phyloP scores from a whole-genome alignment of 2,797 vertebrate species.

The Knipowitschia caucasica region DNA sequence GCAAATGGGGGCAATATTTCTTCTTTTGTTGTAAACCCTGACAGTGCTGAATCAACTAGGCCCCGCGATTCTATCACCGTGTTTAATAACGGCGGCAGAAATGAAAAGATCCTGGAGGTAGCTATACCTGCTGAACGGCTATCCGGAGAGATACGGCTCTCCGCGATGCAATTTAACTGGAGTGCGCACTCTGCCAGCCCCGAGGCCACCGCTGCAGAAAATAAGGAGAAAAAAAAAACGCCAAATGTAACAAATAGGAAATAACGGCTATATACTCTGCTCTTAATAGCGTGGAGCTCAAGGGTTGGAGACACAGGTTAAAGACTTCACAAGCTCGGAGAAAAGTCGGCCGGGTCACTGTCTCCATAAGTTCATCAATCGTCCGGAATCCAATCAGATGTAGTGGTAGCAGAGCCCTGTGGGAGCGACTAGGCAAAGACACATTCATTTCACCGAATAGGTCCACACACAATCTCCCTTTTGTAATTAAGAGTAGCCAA shows the following conservation, averaged over 20 bases:
- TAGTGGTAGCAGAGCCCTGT: constrained; percentile 69
- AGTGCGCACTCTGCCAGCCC: constrained; percentile 51
- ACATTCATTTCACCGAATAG: constrained; percentile 66
- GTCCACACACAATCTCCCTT: constrained; percentile 71
- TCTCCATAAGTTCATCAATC: constrained; percentile 77
- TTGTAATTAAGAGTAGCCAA: constrained; percentile 85
- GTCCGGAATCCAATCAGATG: constrained; percentile 75
- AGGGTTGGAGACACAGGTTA: constrained; percentile 68
- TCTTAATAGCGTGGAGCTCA: constrained; percentile 59
- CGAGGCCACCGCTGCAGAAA: constrained; percentile 38
- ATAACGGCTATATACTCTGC: constrained; percentile 63
- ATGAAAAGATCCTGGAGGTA: constrained; percentile 76
- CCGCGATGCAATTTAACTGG: constrained; percentile 66
- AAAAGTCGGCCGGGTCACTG: constrained; percentile 67
- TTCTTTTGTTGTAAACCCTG: constrained; percentile 38
- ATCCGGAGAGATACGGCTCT: constrained; percentile 65
- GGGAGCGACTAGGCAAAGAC: constrained; percentile 60
- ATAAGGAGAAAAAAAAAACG: constrained; percentile 23
- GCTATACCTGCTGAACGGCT: constrained; percentile 65
- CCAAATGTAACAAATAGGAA: constrained; percentile 67
- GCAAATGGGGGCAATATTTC: constrained; percentile 38
- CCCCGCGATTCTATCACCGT: constrained; percentile 54
- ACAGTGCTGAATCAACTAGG: constrained; percentile 60
- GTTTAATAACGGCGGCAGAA: constrained; percentile 76
- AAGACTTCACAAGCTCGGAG: constrained; percentile 69